Evolutionary conservation across 2,888 invertebrate genomes (phyloP).

Genomic region (Harpalus rufipes): DNA sequence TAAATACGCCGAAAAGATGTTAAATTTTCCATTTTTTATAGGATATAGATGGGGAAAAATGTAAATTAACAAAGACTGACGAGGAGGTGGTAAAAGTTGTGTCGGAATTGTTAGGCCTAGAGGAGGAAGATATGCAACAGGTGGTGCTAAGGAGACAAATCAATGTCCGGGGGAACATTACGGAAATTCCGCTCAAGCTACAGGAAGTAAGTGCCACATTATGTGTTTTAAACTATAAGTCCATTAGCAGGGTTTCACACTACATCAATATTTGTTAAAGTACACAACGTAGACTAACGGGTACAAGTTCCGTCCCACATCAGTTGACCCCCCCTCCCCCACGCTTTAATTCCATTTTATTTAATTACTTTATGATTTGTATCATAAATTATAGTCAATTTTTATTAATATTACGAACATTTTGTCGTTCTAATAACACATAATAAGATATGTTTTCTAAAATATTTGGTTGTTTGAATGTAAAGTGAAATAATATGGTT

Average conservation of each 20-base stretch:
- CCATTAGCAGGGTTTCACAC: background rate
- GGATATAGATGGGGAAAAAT: slow-evolving; percentile 93
- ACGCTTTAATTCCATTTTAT: too few relatives aligned
- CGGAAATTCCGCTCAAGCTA: slow-evolving; percentile 92
- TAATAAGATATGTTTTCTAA: too few relatives aligned
- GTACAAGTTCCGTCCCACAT: too few relatives aligned
- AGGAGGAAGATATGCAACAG: slow-evolving; percentile 86
- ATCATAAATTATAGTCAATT: too few relatives aligned
- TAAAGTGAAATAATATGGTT: too few relatives aligned
- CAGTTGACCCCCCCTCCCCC: too few relatives aligned
- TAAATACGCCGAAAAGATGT: too few relatives aligned
- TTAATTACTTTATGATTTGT: too few relatives aligned
- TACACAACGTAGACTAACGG: too few relatives aligned
- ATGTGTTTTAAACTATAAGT: background rate
- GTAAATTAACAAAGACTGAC: slow-evolving; percentile 86
- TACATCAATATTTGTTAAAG: background rate
- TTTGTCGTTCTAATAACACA: too few relatives aligned
- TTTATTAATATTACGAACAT: too few relatives aligned
- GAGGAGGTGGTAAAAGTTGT: slow-evolving; percentile 86
- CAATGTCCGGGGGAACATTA: slow-evolving; percentile 94
- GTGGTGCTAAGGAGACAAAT: slow-evolving; percentile 89
- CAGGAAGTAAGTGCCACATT: slow-evolving; percentile 83
- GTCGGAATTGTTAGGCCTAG: slow-evolving; percentile 86
- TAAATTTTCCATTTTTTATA: slow-evolving; percentile 71
- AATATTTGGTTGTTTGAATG: too few relatives aligned